Conservation (phyloP, 1,140 invertebrate species). For the Phocides pigmalion region DNA sequence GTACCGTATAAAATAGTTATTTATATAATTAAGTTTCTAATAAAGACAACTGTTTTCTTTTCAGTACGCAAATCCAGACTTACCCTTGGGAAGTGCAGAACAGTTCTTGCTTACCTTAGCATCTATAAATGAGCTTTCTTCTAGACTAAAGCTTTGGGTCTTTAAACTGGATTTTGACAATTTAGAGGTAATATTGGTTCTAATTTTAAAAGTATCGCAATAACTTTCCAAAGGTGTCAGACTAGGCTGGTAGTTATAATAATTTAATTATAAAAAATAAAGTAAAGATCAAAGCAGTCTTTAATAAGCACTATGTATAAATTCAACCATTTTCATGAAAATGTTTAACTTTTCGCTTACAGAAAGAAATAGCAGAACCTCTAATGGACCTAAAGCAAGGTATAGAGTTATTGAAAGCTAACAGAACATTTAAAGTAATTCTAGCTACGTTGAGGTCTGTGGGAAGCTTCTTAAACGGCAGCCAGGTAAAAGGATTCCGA, state of each 20-base stretch:
- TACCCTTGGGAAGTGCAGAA: conserved; percentile 98
- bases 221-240: no score
- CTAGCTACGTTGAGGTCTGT: conserved; percentile 96
- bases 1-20: no score
- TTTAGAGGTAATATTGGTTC: conserved; percentile 88
- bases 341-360: conserved; percentile 31
- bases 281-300: no score
- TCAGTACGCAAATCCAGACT: conserved; percentile 95
- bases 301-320: no score
- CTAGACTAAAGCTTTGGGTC: conserved; percentile 98
- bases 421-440: conserved; percentile 97
- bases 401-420: conserved; percentile 94
- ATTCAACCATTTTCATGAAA: no score
- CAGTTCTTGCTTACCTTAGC: conserved; percentile 98
- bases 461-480: conserved; percentile 98
- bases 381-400: conserved; percentile 99
- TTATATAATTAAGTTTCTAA: no score
- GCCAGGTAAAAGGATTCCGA: conserved; percentile 98
- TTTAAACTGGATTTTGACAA: conserved; percentile 99
- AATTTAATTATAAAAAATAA: no score
- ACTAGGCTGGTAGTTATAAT: no score
- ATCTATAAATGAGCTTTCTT: conserved; percentile 97
- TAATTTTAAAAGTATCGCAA: no score
- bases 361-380: conserved; percentile 98
- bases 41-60: conserved; percentile 30